A percentile compares a stretch with the other conserved stretches of the same genome.
These are phyloP conservation scores for Serinus canaria DNA, from an alignment of 2,113 vertebrate species.

Conservation along the genomic window DNA sequence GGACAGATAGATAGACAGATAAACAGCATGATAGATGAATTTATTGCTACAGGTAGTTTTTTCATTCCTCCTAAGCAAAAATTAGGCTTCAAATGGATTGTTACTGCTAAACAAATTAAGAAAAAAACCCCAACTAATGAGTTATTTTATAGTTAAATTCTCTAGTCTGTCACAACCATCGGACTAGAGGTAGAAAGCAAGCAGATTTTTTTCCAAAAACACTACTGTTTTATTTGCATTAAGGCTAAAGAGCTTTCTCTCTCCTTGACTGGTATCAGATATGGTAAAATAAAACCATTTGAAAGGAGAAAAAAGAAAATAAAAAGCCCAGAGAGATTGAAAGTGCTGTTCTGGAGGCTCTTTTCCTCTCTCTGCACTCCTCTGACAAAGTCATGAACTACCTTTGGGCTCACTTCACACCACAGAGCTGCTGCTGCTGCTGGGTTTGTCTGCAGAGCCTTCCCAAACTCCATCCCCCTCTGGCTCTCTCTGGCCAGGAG, in stretches of 20 bases:
- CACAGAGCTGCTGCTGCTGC: neutral
- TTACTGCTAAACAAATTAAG: constrained; percentile 1
- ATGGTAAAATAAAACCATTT: constrained; percentile 31
- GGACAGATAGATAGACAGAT: constrained; percentile 15
- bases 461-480: rapidly evolving
- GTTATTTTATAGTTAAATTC: constrained; percentile 28
- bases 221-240: constrained; percentile 32
- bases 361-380: neutral
- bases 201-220: neutral
- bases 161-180: neutral
- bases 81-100: neutral
- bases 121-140: neutral
- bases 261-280: constrained; percentile 19
- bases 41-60: constrained; percentile 22
- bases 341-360: neutral
- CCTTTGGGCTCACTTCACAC: neutral
- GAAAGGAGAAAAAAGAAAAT: neutral
- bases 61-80: constrained; percentile 27
- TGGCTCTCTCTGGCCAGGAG: neutral
- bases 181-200: neutral
- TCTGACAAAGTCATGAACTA: neutral
- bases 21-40: constrained; percentile 22
- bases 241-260: constrained; percentile 15
- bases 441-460: neutral
- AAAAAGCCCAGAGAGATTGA: rapidly evolving